phyloP scores from a whole-genome alignment of 2,113 vertebrate genomes.

The Gasterosteus nipponicus region DNA sequence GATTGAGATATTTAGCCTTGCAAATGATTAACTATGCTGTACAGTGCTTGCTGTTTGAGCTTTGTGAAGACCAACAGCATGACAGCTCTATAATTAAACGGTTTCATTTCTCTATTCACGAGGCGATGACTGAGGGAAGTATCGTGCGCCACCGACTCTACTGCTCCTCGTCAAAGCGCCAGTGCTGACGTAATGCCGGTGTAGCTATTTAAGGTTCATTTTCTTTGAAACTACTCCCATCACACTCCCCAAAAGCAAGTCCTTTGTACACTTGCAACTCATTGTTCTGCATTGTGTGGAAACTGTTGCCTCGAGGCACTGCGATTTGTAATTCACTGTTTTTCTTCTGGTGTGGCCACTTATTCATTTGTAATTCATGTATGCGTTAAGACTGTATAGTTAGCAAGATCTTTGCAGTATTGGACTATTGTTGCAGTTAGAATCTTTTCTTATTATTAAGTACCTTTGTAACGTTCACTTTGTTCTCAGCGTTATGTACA shows the following conservation, averaged over 20 bases:
- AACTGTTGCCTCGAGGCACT: constrained; percentile 53
- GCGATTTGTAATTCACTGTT: constrained; percentile 60
- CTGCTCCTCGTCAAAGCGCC: not conserved
- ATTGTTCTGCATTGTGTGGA: constrained; percentile 46
- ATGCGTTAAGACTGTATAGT: constrained; percentile 75
- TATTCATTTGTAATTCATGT: constrained; percentile 66
- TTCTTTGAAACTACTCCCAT: not conserved
- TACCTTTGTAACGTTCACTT: constrained; percentile 71
- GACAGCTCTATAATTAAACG: constrained; percentile 58
- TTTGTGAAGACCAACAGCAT: constrained; percentile 73
- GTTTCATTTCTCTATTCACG: constrained; percentile 47
- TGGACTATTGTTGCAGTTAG: constrained; percentile 69
- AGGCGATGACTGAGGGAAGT: constrained; percentile 46
- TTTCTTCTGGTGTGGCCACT: constrained; percentile 64
- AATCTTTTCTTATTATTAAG: constrained; percentile 66
- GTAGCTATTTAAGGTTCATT: constrained; percentile 30
- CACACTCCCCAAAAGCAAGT: constrained; percentile 31
- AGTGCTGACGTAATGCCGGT: constrained; percentile 4
- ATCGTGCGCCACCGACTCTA: constrained; percentile 14
- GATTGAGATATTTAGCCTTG: constrained; percentile 70
- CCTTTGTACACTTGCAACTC: constrained; percentile 50
- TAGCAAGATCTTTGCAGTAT: constrained; percentile 65
- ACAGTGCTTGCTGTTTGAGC: constrained; percentile 77
- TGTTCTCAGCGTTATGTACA: constrained; percentile 74
- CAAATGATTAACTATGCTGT: constrained; percentile 75